phyloP scores from a whole-genome alignment of 2,888 invertebrate species.

The Vandiemenella viatica region DNA sequence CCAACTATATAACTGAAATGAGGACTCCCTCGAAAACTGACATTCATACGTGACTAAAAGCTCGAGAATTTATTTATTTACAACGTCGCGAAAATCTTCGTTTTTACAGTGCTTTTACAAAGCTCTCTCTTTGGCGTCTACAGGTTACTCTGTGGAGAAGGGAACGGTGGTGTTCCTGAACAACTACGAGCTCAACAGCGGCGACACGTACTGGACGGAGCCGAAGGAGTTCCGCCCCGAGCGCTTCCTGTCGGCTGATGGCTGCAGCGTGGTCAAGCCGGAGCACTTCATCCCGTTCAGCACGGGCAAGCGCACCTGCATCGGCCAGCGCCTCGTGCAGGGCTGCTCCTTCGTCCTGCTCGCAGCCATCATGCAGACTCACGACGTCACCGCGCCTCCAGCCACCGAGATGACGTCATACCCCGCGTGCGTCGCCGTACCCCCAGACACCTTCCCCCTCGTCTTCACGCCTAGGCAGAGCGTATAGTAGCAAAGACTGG shows the following conservation, averaged over 20 bases:
- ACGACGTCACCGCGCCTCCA: conserved; percentile 40
- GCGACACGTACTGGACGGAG: conserved; percentile 53
- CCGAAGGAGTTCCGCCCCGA: conserved; percentile 60
- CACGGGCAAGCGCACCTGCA: conserved; percentile 73
- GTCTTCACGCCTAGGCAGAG: conserved; percentile 12
- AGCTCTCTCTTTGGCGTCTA: too few species aligned
- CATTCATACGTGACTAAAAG: too few species aligned
- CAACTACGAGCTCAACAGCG: conserved; percentile 65
- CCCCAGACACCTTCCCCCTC: conserved; percentile 48
- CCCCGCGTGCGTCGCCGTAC: conserved; percentile 58
- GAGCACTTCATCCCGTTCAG: conserved; percentile 72
- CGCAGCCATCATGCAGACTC: conserved; percentile 54
- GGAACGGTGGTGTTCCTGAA: conserved; percentile 73
- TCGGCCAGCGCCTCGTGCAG: conserved; percentile 62
- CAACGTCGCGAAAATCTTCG: too few species aligned
- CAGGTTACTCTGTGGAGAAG: conserved; percentile 53
- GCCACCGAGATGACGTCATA: conserved; percentile 36
- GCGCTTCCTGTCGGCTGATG: conserved; percentile 46
- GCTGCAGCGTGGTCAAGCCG: conserved; percentile 35
- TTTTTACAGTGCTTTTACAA: too few species aligned
- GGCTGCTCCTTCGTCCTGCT: conserved; percentile 60
- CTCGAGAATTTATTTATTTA: too few species aligned
- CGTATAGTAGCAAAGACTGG: too few species aligned
- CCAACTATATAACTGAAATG: too few species aligned
- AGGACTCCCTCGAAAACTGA: too few species aligned